Conservation (phyloP, 2,797 vertebrate species). For the Enteromius radiatus region DNA sequence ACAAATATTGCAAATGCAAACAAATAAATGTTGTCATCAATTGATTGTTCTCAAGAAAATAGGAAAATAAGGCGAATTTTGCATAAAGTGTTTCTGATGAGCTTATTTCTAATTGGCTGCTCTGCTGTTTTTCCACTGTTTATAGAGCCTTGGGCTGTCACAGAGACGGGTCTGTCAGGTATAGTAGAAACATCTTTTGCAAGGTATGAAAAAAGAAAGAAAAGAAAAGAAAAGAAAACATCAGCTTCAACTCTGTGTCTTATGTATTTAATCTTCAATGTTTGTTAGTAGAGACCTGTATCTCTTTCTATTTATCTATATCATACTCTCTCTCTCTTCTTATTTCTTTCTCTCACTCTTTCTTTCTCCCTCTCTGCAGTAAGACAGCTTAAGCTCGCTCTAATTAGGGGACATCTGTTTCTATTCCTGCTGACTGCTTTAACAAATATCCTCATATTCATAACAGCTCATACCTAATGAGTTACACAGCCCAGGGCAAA, state of each 20-base stretch:
- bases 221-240: background rate
- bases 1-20: background rate
- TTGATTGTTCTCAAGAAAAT: background rate
- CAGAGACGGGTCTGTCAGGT: constrained; percentile 3
- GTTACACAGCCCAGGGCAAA: constrained; percentile 78
- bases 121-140: background rate
- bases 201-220: no score
- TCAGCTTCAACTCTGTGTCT: background rate
- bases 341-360: constrained; percentile 74
- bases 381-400: constrained; percentile 83
- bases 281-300: constrained; percentile 14
- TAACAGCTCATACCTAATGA: constrained; percentile 82
- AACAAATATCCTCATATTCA: constrained; percentile 84
- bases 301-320: constrained; percentile 74
- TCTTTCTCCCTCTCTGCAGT: constrained; percentile 79
- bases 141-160: constrained; percentile 4
- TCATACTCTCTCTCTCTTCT: constrained; percentile 70
- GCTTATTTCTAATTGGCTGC: constrained; percentile 13
- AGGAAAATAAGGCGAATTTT: background rate
- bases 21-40: background rate
- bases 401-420: constrained; percentile 88
- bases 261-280: background rate
- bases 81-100: background rate
- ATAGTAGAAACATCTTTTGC: background rate
- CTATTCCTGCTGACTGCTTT: constrained; percentile 83